A percentile compares a stretch with the other conserved stretches of the same genome.
Evolutionary conservation across 2,113 vertebrate species (phyloP).

Genomic region (Malurus melanocephalus): DNA sequence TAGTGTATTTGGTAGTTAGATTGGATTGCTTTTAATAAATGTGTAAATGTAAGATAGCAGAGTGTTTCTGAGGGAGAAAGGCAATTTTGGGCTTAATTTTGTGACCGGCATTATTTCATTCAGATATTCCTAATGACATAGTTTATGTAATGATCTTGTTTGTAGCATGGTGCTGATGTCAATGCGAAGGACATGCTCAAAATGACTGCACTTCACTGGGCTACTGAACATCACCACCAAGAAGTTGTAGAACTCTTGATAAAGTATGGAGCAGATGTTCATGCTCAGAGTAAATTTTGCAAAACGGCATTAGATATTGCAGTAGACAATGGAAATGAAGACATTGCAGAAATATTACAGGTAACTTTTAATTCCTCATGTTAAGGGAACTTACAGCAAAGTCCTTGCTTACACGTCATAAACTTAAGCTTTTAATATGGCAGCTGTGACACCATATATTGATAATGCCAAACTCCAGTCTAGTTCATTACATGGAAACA

Average conservation of each 20-base stretch:
- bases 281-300: slow-evolving; percentile 87
- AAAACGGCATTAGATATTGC: slow-evolving; percentile 87
- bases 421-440: neutral
- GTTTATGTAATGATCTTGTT: slow-evolving; percentile 16
- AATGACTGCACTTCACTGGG: slow-evolving; percentile 91
- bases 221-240: slow-evolving; percentile 83
- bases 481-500: neutral
- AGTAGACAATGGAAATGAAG: slow-evolving; percentile 84
- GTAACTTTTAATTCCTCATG: slow-evolving; percentile 60
- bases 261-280: slow-evolving; percentile 87
- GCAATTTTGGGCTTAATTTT: neutral
- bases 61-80: neutral
- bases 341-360: slow-evolving; percentile 86
- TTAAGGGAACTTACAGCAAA: neutral
- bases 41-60: neutral
- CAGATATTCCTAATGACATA: neutral
- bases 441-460: neutral
- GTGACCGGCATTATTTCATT: neutral
- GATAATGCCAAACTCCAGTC: neutral
- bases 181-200: slow-evolving; percentile 90
- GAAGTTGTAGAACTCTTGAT: slow-evolving; percentile 86
- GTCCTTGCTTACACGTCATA: neutral
- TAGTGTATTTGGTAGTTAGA: neutral
- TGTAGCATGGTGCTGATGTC: slow-evolving; percentile 85
- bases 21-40: neutral